Percentiles rank a stretch among this genome's conserved stretches.
Evolutionary conservation across 2,888 invertebrate genomes (phyloP).

Genomic region (Ichneumoninae sp.): DNA sequence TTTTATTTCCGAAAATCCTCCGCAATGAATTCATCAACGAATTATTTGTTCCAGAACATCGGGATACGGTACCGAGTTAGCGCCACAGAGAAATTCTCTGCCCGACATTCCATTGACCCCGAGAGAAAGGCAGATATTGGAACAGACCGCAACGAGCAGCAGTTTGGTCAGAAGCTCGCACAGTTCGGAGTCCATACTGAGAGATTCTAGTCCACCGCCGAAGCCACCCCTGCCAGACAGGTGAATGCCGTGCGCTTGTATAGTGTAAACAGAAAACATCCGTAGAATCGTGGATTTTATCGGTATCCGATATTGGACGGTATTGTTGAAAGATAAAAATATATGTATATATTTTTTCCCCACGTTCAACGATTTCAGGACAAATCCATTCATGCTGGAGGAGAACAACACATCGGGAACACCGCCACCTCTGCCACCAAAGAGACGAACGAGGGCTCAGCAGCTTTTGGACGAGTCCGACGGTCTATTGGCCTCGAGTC

Average conservation of each 20-base stretch:
- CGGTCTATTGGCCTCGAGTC: constrained; percentile 87
- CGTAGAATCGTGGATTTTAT: background rate
- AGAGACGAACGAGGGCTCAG: constrained; percentile 87
- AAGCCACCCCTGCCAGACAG: constrained; percentile 95
- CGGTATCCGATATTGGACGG: background rate
- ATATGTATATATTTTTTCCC: background rate
- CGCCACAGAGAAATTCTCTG: constrained; percentile 88
- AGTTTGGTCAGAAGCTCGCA: constrained; percentile 90
- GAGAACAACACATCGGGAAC: constrained; percentile 87
- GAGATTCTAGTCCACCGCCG: constrained; percentile 90
- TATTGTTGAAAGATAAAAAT: background rate
- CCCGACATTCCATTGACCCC: constrained; percentile 94
- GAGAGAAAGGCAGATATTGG: constrained; percentile 89
- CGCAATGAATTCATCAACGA: constrained; percentile 10
- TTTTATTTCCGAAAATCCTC: background rate
- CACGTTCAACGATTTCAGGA: constrained; percentile 67
- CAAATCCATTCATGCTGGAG: constrained; percentile 79
- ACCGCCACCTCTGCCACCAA: constrained; percentile 92
- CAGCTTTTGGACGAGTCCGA: constrained; percentile 84
- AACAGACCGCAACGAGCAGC: constrained; percentile 86
- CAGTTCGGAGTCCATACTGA: constrained; percentile 92
- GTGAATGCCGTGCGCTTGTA: constrained; percentile 81
- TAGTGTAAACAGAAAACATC: background rate
- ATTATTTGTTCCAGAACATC: constrained; percentile 77
- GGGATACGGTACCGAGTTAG: constrained; percentile 81